Evolutionary conservation across 2,113 vertebrate species (phyloP).

Genomic region (Tragelaphus strepsiceros): DNA sequence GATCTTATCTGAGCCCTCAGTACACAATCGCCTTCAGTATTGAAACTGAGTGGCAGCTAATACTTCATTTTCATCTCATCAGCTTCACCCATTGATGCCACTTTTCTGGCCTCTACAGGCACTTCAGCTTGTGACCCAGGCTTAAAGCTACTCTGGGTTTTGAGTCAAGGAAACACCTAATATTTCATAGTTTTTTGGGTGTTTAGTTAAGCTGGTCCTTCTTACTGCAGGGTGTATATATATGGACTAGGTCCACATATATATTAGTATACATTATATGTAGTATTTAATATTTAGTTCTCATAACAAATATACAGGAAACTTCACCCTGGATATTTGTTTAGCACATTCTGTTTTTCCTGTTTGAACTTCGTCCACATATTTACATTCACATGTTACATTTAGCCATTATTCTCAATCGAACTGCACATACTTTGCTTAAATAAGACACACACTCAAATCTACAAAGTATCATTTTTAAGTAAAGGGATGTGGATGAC

Average conservation of each 20-base stretch:
- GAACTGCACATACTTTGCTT: slow-evolving; percentile 18
- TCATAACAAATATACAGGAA: background rate
- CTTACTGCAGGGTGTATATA: background rate
- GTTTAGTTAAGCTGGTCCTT: background rate
- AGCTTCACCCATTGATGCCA: background rate
- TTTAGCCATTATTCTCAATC: slow-evolving; percentile 15
- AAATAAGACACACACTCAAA: slow-evolving; percentile 29
- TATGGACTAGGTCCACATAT: background rate
- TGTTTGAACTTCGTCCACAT: background rate
- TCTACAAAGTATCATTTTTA: slow-evolving; percentile 39
- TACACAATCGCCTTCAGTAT: rapidly evolving
- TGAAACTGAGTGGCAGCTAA: background rate
- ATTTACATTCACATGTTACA: background rate
- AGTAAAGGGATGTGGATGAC: slow-evolving; percentile 5
- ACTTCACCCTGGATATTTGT: background rate
- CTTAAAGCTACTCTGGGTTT: background rate
- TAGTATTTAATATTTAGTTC: background rate
- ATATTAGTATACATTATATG: background rate
- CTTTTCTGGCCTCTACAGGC: background rate
- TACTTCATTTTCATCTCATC: background rate
- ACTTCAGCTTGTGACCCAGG: background rate
- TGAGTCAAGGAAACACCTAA: background rate
- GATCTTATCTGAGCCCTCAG: background rate
- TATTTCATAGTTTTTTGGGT: background rate
- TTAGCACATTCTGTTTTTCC: background rate